These are phyloP conservation scores for Mionectes olivaceus DNA, from an alignment of 2,797 vertebrate species.

Conservation along the genomic window DNA sequence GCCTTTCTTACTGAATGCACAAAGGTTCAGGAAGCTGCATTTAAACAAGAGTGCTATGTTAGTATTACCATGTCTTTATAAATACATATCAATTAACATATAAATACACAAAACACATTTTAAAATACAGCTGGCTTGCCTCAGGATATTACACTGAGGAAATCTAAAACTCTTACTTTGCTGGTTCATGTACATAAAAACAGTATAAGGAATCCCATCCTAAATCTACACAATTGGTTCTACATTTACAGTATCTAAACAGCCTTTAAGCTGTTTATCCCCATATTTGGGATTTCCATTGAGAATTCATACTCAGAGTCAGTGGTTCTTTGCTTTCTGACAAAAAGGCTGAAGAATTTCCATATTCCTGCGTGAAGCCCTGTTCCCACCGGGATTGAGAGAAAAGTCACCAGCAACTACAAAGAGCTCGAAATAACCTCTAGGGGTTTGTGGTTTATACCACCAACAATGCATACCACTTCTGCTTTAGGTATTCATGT, in stretches of 20 bases:
- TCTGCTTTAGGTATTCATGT: background rate
- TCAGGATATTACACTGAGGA: background rate
- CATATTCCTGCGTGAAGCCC: background rate
- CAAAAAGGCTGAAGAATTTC: background rate
- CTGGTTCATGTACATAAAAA: background rate
- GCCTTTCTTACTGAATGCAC: background rate
- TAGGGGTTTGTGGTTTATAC: background rate
- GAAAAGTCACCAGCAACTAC: background rate
- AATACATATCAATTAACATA: constrained; percentile 4
- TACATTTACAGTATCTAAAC: background rate
- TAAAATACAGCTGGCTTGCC: constrained; percentile 26
- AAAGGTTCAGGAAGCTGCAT: background rate
- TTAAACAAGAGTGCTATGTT: background rate
- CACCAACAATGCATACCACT: background rate
- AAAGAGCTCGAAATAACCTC: background rate
- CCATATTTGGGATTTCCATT: background rate
- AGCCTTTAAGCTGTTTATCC: background rate
- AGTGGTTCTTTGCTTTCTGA: background rate
- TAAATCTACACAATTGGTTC: background rate
- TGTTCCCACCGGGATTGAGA: background rate
- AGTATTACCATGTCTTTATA: background rate
- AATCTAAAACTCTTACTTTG: background rate
- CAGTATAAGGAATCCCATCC: background rate
- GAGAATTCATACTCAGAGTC: background rate
- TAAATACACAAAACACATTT: background rate